phyloP scores from a whole-genome alignment of 2,113 vertebrate species.

The Theropithecus gelada region DNA sequence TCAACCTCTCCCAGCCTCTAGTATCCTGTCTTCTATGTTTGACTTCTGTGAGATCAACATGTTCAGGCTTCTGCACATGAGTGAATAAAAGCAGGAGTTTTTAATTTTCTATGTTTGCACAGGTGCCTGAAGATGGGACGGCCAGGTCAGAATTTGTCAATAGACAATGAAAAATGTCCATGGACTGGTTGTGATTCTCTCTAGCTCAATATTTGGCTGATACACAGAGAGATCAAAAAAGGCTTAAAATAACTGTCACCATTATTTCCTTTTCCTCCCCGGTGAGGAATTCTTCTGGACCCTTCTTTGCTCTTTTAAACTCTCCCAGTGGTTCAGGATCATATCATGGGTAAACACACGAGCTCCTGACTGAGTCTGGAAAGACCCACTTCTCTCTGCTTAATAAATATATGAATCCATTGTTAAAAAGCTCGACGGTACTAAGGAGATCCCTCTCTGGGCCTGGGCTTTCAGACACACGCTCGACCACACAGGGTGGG shows the following conservation, averaged over 20 bases:
- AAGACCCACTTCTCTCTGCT: neutral
- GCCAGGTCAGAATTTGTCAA: neutral
- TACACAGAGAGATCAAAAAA: neutral
- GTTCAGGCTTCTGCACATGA: neutral
- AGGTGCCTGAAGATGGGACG: neutral
- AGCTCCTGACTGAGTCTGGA: neutral
- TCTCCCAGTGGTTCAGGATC: neutral
- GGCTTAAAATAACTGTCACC: neutral
- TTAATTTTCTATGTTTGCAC: neutral
- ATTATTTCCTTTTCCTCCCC: neutral
- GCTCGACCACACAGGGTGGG: too few species aligned
- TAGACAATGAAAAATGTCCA: neutral
- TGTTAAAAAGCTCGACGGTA: neutral
- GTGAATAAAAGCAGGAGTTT: neutral
- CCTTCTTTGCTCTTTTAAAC: neutral
- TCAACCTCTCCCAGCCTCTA: neutral
- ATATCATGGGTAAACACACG: neutral
- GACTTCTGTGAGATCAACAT: neutral
- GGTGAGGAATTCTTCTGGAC: too few species aligned
- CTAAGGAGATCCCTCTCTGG: neutral
- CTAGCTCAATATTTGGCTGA: neutral
- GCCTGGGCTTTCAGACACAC: too few species aligned
- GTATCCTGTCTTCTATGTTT: neutral
- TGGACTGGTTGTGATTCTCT: neutral
- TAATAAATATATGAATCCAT: neutral